A percentile compares a stretch with the other conserved stretches of the same genome.
phyloP scores from a whole-genome alignment of 2,113 vertebrate species.

The Phylloscopus whistleri region DNA sequence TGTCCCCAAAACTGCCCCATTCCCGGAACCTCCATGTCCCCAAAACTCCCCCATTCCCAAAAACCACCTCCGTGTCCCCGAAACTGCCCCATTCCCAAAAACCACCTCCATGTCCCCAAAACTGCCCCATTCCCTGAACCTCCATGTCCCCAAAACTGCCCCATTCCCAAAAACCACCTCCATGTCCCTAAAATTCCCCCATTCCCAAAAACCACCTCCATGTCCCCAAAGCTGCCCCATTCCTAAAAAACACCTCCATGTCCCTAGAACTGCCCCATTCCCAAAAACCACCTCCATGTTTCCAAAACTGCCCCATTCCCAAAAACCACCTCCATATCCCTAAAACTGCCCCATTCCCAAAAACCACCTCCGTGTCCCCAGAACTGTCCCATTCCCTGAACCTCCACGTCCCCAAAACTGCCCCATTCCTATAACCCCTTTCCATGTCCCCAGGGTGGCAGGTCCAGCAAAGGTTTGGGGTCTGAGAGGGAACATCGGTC shows the following conservation, averaged over 20 bases:
- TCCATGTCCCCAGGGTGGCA: background rate
- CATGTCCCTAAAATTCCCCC: background rate
- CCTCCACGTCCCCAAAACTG: background rate
- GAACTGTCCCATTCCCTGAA: background rate
- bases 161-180: background rate
- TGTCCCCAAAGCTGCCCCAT: too few species aligned
- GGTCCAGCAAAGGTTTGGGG: background rate
- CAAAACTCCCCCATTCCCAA: too few species aligned
- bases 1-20: too few species aligned
- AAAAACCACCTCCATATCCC: fast-evolving
- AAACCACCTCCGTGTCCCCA: background rate
- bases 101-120: background rate
- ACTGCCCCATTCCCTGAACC: background rate
- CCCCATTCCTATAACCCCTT: background rate
- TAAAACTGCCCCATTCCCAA: background rate
- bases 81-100: background rate
- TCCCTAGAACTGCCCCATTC: too few species aligned
- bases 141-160: background rate
- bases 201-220: background rate
- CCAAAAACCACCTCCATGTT: background rate
- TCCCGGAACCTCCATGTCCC: too few species aligned
- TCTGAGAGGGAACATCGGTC: too few species aligned
- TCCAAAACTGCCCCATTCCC: background rate
- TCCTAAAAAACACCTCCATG: too few species aligned
- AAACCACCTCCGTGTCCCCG: background rate